Base-by-base conservation (phyloP, 2,888 invertebrate species). In the Caenorhabditis angaria region DNA sequence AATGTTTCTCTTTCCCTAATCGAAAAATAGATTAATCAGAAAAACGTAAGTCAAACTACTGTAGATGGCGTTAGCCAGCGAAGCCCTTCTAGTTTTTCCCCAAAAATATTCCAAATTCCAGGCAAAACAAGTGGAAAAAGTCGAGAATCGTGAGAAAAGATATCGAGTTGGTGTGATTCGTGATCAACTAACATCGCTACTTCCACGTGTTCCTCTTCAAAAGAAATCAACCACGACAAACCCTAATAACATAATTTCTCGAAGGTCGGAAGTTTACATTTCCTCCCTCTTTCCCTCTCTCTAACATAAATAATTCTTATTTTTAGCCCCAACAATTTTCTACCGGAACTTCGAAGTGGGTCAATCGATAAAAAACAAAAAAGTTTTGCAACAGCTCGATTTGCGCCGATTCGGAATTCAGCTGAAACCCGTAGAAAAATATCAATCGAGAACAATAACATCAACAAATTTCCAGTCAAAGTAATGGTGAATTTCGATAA, bases 141-240 rank as follows among this genome's bases (percentile, higher is more conserved):
- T 55, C 4, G 72, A 72, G 47, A 65, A 32, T 2, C 64, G 65
- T 50, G 72, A 72, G 47, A 72, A 72, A 28, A 29, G 54, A 18
- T 72, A 72, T 57, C 64, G 72, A 22, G 68, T 72, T 32, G 72
- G 72, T 18, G 72, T 72, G 58, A 68, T 72, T 27, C 67, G 72
- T 14, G 72, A 72, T 14, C 72, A 72, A 47, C 57, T 72, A 28
- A 57, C 24, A 24, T 65, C 67, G 8, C 27, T 68, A 22, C 53
- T 72, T 22, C 72, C 72, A 24, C 67, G 65, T 50, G 68, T 72
- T 60, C 62, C 61, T 3, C 25, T 24, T 6, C 61, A 41, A 22
- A 24, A 6, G 29, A 57, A 41, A 48, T 35, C 59, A 2, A n/a
- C 6, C 29, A 54, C 5, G 6, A 20, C n/a, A 22, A 4, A 4